Evolutionary conservation across 2,113 vertebrate species (phyloP).

Genomic region (Ivindomyrus marchei): DNA sequence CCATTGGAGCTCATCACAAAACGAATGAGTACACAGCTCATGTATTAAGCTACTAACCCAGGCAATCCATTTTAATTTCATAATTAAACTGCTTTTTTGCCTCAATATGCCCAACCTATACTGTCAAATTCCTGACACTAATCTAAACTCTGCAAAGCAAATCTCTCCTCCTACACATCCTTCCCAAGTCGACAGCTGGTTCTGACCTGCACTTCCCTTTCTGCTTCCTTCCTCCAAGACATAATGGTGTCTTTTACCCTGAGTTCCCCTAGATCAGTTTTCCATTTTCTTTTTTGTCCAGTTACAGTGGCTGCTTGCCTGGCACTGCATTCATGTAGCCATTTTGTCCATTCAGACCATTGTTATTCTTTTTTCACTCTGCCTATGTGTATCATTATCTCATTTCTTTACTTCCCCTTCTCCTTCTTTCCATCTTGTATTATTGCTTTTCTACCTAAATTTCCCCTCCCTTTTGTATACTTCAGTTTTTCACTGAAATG

Average conservation of each 20-base stretch:
- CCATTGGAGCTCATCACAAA: constrained; percentile 18
- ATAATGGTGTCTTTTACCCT: not conserved
- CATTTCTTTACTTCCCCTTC: constrained; percentile 55
- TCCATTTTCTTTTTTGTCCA: constrained; percentile 48
- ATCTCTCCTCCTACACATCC: constrained; percentile 13
- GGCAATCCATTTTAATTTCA: constrained; percentile 29
- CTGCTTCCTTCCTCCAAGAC: not conserved
- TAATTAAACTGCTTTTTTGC: constrained; percentile 28
- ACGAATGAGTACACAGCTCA: not conserved
- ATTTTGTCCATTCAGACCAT: constrained; percentile 33
- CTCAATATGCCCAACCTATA: constrained; percentile 11
- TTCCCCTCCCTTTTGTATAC: not conserved
- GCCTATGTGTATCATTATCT: constrained; percentile 48
- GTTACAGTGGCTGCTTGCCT: constrained; percentile 23
- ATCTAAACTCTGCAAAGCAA: constrained; percentile 9
- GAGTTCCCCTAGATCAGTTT: constrained; percentile 24
- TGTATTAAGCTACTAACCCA: constrained; percentile 20
- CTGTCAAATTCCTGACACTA: constrained; percentile 14
- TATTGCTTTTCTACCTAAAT: constrained; percentile 39
- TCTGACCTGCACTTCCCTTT: not conserved
- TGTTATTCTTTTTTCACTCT: constrained; percentile 51
- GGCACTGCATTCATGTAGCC: constrained; percentile 43
- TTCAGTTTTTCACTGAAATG: constrained; percentile 3
- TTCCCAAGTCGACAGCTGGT: not conserved
- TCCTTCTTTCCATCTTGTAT: constrained; percentile 43